Evolutionary conservation across 2,797 vertebrate genomes (phyloP).

Genomic region (Tiaroga cobitis): DNA sequence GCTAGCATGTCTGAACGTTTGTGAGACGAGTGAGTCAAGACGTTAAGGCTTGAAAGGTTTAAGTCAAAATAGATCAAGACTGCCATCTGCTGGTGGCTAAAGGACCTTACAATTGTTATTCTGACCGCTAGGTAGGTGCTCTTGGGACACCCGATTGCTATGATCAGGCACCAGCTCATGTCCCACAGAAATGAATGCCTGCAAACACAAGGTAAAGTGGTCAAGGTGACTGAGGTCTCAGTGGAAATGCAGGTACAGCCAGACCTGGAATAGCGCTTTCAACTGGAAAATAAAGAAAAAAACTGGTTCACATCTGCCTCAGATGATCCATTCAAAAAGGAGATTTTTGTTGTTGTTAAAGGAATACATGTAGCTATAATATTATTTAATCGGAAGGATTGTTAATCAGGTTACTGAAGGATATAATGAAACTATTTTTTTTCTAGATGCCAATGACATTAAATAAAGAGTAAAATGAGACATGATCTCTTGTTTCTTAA

Average conservation of each 20-base stretch:
- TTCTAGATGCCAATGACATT: background rate
- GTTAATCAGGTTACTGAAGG: too few species aligned
- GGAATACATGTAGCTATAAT: background rate
- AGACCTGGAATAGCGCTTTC: constrained; percentile 28
- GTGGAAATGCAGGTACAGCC: constrained; percentile 30
- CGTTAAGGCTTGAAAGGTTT: background rate
- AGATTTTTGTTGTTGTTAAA: background rate
- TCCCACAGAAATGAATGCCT: constrained; percentile 41
- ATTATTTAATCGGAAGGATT: background rate
- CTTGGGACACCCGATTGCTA: constrained; percentile 18
- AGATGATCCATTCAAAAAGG: background rate
- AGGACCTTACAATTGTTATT: constrained; percentile 11
- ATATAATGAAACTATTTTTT: background rate
- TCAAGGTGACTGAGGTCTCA: constrained; percentile 72
- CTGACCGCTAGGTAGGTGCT: constrained; percentile 2
- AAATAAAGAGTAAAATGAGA: background rate
- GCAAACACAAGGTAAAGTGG: constrained; percentile 66
- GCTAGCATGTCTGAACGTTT: background rate
- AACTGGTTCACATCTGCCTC: constrained; percentile 18
- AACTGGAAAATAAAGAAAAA: background rate
- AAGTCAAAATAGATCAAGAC: constrained; percentile 69
- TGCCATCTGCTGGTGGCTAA: constrained; percentile 71
- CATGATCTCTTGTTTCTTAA: background rate
- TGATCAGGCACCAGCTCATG: constrained; percentile 44
- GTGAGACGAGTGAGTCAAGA: background rate